These are phyloP conservation scores for Apamea monoglypha DNA, from an alignment of 2,888 invertebrate genomes.

Conservation along the genomic window DNA sequence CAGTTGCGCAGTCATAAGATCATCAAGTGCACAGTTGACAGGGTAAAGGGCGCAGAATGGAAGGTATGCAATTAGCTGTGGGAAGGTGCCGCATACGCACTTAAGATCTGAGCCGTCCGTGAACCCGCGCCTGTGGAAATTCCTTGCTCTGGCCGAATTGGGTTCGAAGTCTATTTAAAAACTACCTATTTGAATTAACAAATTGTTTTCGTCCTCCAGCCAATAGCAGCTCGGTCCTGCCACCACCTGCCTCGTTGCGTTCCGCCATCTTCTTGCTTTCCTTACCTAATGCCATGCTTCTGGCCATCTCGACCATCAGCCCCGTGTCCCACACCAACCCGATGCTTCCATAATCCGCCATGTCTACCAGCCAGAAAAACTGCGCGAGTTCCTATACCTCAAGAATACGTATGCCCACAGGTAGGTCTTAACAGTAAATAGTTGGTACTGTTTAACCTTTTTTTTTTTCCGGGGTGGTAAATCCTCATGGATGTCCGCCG, in stretches of 20 bases:
- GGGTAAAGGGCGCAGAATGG: not conserved
- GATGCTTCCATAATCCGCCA: slow-evolving; percentile 86
- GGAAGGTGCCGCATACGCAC: not conserved
- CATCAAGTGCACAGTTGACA: not conserved
- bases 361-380: slow-evolving; percentile 76
- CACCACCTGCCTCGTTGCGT: slow-evolving; percentile 81
- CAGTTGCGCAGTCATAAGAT: not conserved
- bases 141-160: not conserved
- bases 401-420: slow-evolving; percentile 69
- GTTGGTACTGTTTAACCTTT: not conserved
- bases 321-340: slow-evolving; percentile 79
- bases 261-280: slow-evolving; percentile 83
- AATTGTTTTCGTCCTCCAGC: slow-evolving; percentile 68
- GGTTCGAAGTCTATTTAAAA: not conserved
- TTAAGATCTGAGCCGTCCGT: not conserved
- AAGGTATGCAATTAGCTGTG: not conserved
- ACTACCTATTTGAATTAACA: not conserved
- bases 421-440: slow-evolving; percentile 64
- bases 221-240: slow-evolving; percentile 79
- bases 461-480: too few species aligned
- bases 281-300: slow-evolving; percentile 86
- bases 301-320: slow-evolving; percentile 83
- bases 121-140: not conserved
- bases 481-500: too few species aligned
- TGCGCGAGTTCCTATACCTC: slow-evolving; percentile 49